Evolutionary conservation across 23 tunicate genomes (phyloP).

Genomic region (Ascidia mentula): DNA sequence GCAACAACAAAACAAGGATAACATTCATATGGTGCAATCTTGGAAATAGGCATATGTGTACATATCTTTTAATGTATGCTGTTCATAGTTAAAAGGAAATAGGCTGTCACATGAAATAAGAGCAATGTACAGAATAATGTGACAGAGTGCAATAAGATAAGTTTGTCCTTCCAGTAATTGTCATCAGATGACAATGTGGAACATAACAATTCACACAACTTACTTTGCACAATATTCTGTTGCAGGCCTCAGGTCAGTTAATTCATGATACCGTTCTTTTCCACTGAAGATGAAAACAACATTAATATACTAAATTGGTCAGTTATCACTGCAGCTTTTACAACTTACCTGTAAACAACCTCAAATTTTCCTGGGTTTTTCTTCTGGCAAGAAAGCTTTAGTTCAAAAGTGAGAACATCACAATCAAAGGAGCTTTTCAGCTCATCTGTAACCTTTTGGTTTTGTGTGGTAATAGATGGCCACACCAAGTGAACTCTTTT

Average conservation of each 20-base stretch:
- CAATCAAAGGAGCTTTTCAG: not conserved
- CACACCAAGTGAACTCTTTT: conserved; percentile 15
- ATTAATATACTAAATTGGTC: not conserved
- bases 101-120: not conserved
- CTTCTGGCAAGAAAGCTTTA: not conserved
- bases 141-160: not conserved
- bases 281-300: conserved; percentile 24
- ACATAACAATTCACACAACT: not conserved
- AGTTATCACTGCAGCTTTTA: not conserved
- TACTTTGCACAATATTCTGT: conserved; percentile 50
- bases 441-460: not conserved
- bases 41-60: not conserved
- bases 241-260: conserved; percentile 56
- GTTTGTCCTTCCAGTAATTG: conserved; percentile 1
- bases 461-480: not conserved
- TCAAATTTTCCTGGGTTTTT: conserved; percentile 14
- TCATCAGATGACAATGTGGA: not conserved
- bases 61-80: not conserved
- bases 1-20: not conserved
- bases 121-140: not conserved
- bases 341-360: conserved; percentile 16
- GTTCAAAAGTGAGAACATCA: not conserved
- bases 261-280: not conserved
- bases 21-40: no score
- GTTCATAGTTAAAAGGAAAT: not conserved